Conservation (phyloP, 2,797 vertebrate species). For the Coccyzus lansbergi region DNA sequence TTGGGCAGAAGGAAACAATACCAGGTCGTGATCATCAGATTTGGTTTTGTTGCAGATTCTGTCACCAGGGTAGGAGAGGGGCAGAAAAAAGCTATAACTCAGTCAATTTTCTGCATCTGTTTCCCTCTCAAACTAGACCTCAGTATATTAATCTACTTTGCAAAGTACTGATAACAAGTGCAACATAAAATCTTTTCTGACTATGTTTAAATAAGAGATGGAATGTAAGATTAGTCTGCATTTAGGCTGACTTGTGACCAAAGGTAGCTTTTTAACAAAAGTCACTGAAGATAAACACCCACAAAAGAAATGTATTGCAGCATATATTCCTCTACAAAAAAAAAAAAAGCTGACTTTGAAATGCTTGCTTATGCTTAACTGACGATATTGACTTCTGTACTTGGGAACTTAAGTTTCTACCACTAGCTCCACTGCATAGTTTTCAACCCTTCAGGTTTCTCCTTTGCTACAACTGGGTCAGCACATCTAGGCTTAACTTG, state of each 20-base stretch:
- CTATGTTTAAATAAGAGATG: background rate
- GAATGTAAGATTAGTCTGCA: background rate
- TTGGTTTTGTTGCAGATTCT: background rate
- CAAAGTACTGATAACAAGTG: background rate
- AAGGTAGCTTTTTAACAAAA: background rate
- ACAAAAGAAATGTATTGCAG: background rate
- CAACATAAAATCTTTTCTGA: background rate
- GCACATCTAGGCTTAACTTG: background rate
- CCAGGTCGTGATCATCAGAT: background rate
- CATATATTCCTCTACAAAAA: background rate
- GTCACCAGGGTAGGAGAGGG: background rate
- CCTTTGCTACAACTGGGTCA: background rate
- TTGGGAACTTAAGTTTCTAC: background rate
- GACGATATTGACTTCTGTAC: background rate
- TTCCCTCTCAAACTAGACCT: background rate
- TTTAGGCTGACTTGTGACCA: background rate
- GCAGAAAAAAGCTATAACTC: background rate
- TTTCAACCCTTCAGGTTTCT: background rate
- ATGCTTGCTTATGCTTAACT: background rate
- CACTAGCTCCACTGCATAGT: accelerated
- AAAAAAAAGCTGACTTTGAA: background rate
- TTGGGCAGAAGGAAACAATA: background rate
- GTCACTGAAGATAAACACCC: background rate
- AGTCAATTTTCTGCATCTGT: background rate
- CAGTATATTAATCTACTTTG: background rate